These are phyloP conservation scores for Plecturocebus donacophilus DNA, from an alignment of 2,113 vertebrate genomes.

Conservation along the genomic window DNA sequence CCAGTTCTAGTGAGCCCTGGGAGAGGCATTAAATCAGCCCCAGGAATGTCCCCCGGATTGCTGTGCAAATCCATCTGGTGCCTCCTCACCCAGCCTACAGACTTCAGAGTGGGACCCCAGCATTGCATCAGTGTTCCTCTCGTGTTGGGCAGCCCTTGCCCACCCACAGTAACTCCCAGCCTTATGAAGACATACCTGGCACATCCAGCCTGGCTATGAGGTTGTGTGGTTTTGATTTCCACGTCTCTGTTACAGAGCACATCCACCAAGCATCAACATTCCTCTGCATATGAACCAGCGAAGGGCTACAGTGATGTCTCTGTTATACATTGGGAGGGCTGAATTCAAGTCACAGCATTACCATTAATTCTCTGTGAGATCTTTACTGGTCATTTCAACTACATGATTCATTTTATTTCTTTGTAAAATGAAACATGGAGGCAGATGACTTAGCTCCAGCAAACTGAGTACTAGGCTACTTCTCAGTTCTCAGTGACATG, in stretches of 20 bases:
- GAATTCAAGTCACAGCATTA: background rate
- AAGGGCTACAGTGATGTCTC: background rate
- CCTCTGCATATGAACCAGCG: background rate
- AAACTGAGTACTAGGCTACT: background rate
- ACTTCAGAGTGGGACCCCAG: background rate
- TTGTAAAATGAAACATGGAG: background rate
- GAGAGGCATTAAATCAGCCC: background rate
- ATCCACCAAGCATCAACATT: background rate
- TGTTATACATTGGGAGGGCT: background rate
- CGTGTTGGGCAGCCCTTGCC: background rate
- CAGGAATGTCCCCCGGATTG: rapidly evolving
- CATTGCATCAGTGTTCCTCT: rapidly evolving
- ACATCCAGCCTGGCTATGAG: rapidly evolving
- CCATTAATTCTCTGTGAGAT: background rate
- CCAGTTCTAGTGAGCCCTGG: no score
- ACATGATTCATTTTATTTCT: background rate
- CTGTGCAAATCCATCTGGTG: background rate
- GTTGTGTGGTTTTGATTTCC: background rate
- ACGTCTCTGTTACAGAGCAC: background rate
- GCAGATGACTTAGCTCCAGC: background rate
- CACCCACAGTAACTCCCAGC: no score
- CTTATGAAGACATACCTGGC: background rate
- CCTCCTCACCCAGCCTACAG: rapidly evolving
- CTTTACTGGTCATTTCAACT: background rate
- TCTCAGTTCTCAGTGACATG: background rate